Conservation (phyloP, 2,888 invertebrate genomes). For the Scaptomyza cyrtandrae region DNA sequence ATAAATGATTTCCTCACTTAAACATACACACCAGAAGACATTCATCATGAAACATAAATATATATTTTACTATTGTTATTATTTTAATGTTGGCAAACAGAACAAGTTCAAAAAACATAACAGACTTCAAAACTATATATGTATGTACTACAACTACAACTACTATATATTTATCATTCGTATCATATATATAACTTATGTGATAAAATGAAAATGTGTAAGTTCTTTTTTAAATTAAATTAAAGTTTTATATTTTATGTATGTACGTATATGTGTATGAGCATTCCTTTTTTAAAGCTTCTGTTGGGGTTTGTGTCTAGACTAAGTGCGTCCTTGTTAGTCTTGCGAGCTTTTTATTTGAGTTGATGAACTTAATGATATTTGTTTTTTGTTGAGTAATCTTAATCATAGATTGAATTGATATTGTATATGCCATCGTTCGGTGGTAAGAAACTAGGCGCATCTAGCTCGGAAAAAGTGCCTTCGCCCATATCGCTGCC, state of each 20-base stretch:
- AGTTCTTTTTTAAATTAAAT: slow-evolving; percentile 59
- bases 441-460: slow-evolving; percentile 22
- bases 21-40: slow-evolving; percentile 32
- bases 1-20: slow-evolving; percentile 12
- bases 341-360: slow-evolving; percentile 18
- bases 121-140: slow-evolving; percentile 45
- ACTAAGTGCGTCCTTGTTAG: not conserved
- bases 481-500: slow-evolving; percentile 36
- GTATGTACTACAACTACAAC: slow-evolving; percentile 18
- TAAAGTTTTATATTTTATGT: slow-evolving; percentile 48
- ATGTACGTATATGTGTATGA: slow-evolving; percentile 1
- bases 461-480: slow-evolving; percentile 31
- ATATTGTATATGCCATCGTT: not conserved
- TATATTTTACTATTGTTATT: slow-evolving; percentile 40
- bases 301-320: slow-evolving; percentile 12
- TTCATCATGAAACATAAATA: slow-evolving; percentile 30
- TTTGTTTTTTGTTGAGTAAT: not conserved
- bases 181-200: slow-evolving; percentile 56
- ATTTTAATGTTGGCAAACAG: slow-evolving; percentile 60
- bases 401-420: slow-evolving; percentile 20
- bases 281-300: slow-evolving; percentile 7
- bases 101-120: slow-evolving; percentile 58
- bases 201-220: slow-evolving; percentile 71
- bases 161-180: slow-evolving; percentile 52
- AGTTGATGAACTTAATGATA: slow-evolving; percentile 1